Conservation (phyloP, 2,888 invertebrate genomes). For the Alentia gelatinosa region DNA sequence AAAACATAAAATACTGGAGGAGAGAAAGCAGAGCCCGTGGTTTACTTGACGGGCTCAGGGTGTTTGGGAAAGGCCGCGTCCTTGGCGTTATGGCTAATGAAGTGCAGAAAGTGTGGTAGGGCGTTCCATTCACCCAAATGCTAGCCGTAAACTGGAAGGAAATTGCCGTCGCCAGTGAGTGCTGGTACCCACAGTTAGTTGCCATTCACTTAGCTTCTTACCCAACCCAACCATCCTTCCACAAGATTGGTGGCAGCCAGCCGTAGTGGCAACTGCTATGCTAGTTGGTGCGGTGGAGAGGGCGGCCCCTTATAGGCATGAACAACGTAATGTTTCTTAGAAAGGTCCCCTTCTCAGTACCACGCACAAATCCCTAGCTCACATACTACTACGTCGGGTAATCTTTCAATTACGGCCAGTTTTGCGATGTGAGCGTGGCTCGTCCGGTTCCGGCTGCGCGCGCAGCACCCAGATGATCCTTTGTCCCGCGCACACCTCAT, state of each 20-base stretch:
- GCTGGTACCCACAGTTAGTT: neutral
- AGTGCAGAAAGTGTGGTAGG: slow-evolving; percentile 10
- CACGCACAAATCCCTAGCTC: slow-evolving; percentile 24
- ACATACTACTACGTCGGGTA: neutral
- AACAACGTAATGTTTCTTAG: neutral
- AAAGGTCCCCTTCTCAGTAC: neutral
- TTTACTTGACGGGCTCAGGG: neutral
- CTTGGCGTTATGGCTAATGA: slow-evolving; percentile 3
- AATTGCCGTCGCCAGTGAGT: neutral
- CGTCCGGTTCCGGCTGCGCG: neutral
- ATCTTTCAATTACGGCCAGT: slow-evolving; percentile 49
- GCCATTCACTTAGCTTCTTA: slow-evolving; percentile 24
- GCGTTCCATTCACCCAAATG: slow-evolving; percentile 19
- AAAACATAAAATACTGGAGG: neutral
- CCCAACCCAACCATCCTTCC: neutral
- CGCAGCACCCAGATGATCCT: slow-evolving; percentile 17
- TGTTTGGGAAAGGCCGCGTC: neutral
- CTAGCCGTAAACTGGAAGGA: neutral
- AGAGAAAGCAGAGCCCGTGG: neutral
- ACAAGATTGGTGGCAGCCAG: neutral
- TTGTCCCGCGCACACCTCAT: slow-evolving; percentile 20
- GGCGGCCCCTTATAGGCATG: neutral
- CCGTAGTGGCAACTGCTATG: neutral
- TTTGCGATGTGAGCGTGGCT: neutral
- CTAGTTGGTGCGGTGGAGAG: neutral